Conservation (phyloP, 2,797 vertebrate species). For the Danio choprae region DNA sequence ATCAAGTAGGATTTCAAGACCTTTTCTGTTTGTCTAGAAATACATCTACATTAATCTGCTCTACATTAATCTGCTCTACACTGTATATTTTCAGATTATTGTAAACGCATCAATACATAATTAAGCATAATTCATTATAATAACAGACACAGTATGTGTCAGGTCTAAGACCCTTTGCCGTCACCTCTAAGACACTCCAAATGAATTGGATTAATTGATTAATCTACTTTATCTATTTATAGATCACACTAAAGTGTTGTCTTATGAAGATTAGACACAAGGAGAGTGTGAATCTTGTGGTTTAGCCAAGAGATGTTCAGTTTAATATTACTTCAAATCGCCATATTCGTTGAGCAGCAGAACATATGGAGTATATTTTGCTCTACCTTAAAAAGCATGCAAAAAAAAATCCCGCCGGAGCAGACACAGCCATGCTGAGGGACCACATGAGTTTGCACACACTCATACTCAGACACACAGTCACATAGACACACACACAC, state of each 20-base stretch:
- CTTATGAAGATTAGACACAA: conserved; percentile 45
- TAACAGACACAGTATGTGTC: conserved; percentile 11
- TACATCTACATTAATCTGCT: neutral
- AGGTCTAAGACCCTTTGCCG: neutral
- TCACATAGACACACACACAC: neutral
- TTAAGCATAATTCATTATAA: neutral
- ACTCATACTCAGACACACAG: neutral
- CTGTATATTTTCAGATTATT: neutral
- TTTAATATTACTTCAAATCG: conserved; percentile 1
- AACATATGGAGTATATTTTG: neutral
- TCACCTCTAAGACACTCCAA: neutral
- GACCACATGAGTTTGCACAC: neutral
- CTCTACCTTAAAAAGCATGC: conserved; percentile 10
- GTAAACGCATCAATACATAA: neutral
- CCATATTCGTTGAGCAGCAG: neutral
- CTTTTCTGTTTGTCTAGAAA: neutral
- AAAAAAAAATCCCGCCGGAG: neutral
- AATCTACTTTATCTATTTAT: conserved; percentile 45
- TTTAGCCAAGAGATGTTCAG: neutral
- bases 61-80: neutral
- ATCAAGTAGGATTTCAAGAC: neutral
- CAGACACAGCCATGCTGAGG: neutral
- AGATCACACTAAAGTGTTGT: conserved; percentile 31
- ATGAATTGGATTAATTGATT: neutral
- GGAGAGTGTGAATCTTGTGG: neutral